Percentiles rank a stretch among this genome's conserved stretches.
These are phyloP conservation scores for Drosophila anceps DNA, from an alignment of 2,888 invertebrate genomes.

Conservation along the genomic window DNA sequence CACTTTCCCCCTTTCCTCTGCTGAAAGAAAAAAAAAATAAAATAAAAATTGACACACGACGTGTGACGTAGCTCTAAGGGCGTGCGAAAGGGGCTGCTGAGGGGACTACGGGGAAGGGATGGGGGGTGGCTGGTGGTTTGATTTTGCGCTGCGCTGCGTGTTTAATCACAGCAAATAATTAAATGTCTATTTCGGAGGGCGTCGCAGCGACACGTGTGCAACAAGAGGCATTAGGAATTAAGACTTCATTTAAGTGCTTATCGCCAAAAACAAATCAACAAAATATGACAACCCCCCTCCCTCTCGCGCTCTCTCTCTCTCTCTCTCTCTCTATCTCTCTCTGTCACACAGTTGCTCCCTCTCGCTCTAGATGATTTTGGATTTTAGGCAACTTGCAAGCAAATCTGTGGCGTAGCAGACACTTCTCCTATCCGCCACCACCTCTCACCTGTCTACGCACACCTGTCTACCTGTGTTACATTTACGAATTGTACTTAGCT, in stretches of 20 bases:
- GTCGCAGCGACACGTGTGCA: slow-evolving; percentile 78
- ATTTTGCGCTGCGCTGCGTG: slow-evolving; percentile 37
- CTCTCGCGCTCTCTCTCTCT: neutral
- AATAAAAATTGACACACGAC: slow-evolving; percentile 43
- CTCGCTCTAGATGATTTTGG: slow-evolving; percentile 11
- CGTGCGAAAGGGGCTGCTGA: neutral
- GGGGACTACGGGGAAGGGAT: neutral
- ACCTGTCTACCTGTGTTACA: slow-evolving; percentile 39
- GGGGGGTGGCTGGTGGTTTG: neutral
- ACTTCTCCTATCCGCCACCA: slow-evolving; percentile 2
- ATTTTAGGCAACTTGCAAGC: slow-evolving; percentile 14
- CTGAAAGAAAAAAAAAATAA: neutral
- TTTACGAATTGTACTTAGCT: slow-evolving; percentile 67
- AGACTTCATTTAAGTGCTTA: slow-evolving; percentile 85
- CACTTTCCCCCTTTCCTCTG: neutral
- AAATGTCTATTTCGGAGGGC: slow-evolving; percentile 83
- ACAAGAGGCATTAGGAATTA: slow-evolving; percentile 83
- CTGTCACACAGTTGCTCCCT: neutral
- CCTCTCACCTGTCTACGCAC: neutral
- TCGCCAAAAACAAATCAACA: slow-evolving; percentile 82
- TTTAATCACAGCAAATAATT: slow-evolving; percentile 83
- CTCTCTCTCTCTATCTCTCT: neutral
- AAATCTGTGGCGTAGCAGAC: slow-evolving; percentile 22
- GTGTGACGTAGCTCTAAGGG: slow-evolving; percentile 20
- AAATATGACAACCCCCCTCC: slow-evolving; percentile 22